Conservation (phyloP, 1,140 invertebrate species). For the Drosophila parabipectinata region DNA sequence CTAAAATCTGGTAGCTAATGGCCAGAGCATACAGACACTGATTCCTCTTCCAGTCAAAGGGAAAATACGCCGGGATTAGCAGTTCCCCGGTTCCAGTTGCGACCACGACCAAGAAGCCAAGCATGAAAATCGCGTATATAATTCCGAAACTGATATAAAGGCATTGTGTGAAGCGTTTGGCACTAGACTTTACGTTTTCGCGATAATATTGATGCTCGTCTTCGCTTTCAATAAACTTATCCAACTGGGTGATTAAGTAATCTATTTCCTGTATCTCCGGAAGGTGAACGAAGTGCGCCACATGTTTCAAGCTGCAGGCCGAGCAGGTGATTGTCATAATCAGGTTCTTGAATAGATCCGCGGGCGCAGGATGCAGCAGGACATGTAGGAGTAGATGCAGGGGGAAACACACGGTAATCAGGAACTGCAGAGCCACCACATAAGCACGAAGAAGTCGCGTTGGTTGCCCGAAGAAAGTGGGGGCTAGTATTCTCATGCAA, state of each 20-base stretch:
- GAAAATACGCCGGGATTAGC: constrained; percentile 50
- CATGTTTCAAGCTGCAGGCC: constrained; percentile 56
- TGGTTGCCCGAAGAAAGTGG: constrained; percentile 34
- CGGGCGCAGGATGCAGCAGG: constrained; percentile 14
- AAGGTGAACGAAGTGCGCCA: constrained; percentile 31
- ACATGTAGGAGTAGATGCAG: constrained; percentile 52
- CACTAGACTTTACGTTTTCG: constrained; percentile 13
- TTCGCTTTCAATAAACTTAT: constrained; percentile 23
- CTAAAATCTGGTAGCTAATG: constrained; percentile 30
- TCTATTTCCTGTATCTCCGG: constrained; percentile 48
- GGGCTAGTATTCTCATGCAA: constrained; percentile 47
- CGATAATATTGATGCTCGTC: constrained; percentile 42
- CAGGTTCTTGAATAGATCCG: constrained; percentile 48
- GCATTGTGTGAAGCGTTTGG: constrained; percentile 31
- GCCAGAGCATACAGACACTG: constrained; percentile 7
- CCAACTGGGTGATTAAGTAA: constrained; percentile 27
- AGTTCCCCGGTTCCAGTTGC: constrained; percentile 3
- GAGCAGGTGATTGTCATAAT: constrained; percentile 34
- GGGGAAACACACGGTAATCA: constrained; percentile 54
- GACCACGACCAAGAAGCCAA: neutral
- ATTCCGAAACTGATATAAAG: constrained; percentile 38
- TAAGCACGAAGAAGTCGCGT: constrained; percentile 11
- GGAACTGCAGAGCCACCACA: constrained; percentile 25
- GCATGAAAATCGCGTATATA: constrained; percentile 30
- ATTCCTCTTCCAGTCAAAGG: constrained; percentile 37